Conservation (phyloP, 2,797 vertebrate genomes). For the Pseudopleuronectes americanus region DNA sequence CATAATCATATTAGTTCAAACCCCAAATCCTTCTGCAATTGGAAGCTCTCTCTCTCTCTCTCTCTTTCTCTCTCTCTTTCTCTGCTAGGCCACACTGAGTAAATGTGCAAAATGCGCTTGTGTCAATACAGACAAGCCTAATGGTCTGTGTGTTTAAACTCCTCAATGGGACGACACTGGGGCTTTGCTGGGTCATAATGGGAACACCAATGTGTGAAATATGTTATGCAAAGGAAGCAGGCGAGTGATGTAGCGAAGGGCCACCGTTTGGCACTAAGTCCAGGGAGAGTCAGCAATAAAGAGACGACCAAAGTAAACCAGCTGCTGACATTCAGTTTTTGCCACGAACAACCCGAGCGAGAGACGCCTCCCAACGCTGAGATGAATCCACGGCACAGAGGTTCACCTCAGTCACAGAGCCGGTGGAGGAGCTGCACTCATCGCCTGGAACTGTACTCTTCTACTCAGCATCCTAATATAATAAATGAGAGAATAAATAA, state of each 20-base stretch:
- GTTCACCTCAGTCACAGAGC: slow-evolving; percentile 18
- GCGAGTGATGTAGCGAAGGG: slow-evolving; percentile 67
- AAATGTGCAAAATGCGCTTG: slow-evolving; percentile 68
- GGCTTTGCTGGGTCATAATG: slow-evolving; percentile 76
- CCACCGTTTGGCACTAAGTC: slow-evolving; percentile 72
- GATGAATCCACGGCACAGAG: slow-evolving; percentile 26
- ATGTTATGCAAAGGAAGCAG: slow-evolving; percentile 81
- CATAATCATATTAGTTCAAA: too few species aligned
- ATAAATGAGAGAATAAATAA: background rate
- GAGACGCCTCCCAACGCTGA: slow-evolving; percentile 41
- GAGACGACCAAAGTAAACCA: slow-evolving; percentile 70
- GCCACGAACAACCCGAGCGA: slow-evolving; percentile 22
- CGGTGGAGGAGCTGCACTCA: background rate
- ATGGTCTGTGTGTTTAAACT: slow-evolving; percentile 78
- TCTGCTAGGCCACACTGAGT: slow-evolving; percentile 48
- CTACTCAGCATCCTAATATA: slow-evolving; percentile 4
- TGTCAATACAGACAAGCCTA: slow-evolving; percentile 82
- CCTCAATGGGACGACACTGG: slow-evolving; percentile 69
- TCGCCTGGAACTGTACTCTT: background rate
- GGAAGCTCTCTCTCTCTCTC: background rate
- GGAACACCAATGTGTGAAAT: slow-evolving; percentile 85
- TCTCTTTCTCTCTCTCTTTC: background rate
- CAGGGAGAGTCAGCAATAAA: slow-evolving; percentile 79
- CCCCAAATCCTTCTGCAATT: too few species aligned
- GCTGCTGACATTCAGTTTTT: too few species aligned